Conservation (phyloP, 1,140 invertebrate species). For the Hyles vespertilio region DNA sequence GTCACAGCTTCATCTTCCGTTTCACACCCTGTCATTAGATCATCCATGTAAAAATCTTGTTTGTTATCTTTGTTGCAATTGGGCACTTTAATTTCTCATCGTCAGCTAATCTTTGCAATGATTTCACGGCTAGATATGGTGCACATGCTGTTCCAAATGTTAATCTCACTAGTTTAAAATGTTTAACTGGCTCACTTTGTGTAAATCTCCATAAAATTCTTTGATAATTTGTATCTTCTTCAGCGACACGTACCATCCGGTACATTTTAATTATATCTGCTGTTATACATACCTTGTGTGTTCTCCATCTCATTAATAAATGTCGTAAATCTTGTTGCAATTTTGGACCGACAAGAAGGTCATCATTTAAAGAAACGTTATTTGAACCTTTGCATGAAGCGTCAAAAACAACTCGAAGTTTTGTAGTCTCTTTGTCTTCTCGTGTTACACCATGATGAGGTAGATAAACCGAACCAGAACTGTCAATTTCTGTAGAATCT, state of each 20-base stretch:
- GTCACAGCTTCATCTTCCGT: slow-evolving; percentile 19
- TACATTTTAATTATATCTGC: slow-evolving; percentile 62
- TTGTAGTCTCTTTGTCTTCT: slow-evolving; percentile 30
- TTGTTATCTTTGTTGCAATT: slow-evolving; percentile 16
- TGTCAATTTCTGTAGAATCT: slow-evolving; percentile 9
- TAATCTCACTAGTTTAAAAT: slow-evolving; percentile 31
- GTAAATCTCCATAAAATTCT: slow-evolving; percentile 38
- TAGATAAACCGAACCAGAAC: slow-evolving; percentile 23
- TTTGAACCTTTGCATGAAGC: slow-evolving; percentile 25
- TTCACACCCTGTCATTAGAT: slow-evolving; percentile 33
- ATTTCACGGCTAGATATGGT: slow-evolving; percentile 24
- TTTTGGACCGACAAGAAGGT: slow-evolving; percentile 15
- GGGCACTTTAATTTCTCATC: slow-evolving; percentile 22
- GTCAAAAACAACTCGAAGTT: slow-evolving; percentile 28
- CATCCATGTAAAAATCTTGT: slow-evolving; percentile 45
- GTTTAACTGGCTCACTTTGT: slow-evolving; percentile 11
- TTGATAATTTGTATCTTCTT: slow-evolving; percentile 35
- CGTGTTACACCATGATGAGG: slow-evolving; percentile 29
- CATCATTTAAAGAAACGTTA: slow-evolving; percentile 17
- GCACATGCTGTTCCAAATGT: slow-evolving; percentile 40
- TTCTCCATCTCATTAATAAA: slow-evolving; percentile 51
- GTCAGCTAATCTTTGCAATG: slow-evolving; percentile 35
- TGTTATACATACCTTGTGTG: slow-evolving; percentile 34
- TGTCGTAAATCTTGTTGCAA: slow-evolving; percentile 35
- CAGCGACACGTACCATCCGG: slow-evolving; percentile 27